Percentiles rank a stretch among this genome's conserved stretches.
phyloP scores from a whole-genome alignment of 2,113 vertebrate species.

The Hippolais icterina region DNA sequence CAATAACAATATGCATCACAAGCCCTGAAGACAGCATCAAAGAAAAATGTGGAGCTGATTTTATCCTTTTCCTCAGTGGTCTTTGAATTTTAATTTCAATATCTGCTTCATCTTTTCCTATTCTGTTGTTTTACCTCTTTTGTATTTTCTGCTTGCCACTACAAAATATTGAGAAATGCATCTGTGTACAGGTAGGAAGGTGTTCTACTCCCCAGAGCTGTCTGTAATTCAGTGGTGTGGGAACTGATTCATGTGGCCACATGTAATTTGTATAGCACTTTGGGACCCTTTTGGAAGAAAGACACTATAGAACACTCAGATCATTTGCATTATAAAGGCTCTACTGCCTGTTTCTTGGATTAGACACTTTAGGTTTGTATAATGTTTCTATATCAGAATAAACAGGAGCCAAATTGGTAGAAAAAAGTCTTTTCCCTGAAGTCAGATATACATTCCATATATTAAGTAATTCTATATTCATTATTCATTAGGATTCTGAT shows the following conservation, averaged over 20 bases:
- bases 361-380: constrained; percentile 23
- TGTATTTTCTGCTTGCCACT: background rate
- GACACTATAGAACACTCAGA: constrained; percentile 25
- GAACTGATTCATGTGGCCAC: constrained; percentile 23
- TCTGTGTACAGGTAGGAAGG: background rate
- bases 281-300: constrained; percentile 38
- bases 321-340: constrained; percentile 56
- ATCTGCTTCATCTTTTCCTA: background rate
- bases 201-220: background rate
- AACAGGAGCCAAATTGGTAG: background rate
- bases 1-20: background rate
- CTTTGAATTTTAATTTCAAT: background rate
- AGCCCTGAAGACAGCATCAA: background rate
- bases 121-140: background rate
- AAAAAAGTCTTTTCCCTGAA: background rate
- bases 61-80: background rate
- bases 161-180: background rate
- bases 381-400: constrained; percentile 35
- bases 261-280: constrained; percentile 42
- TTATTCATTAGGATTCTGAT: background rate
- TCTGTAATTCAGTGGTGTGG: constrained; percentile 12
- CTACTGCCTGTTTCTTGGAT: constrained; percentile 18
- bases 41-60: background rate
- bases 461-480: background rate
- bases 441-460: constrained; percentile 7